Evolutionary conservation across 1,140 invertebrate species (phyloP).

Genomic region (Temnothorax nylanderi): DNA sequence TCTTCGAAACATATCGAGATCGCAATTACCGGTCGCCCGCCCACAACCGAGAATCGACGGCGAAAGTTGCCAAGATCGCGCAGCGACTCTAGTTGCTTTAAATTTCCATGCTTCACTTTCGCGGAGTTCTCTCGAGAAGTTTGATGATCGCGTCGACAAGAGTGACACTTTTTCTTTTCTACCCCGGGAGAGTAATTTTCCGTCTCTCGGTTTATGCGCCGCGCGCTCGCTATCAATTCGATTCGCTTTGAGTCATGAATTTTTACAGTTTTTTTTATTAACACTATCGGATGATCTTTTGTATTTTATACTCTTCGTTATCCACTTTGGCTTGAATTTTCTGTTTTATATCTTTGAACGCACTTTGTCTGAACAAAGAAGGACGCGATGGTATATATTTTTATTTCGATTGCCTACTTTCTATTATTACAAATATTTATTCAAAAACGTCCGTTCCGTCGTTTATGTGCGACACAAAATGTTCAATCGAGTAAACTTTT

Average conservation of each 20-base stretch:
- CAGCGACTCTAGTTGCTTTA: slow-evolving; percentile 25
- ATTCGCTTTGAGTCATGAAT: slow-evolving; percentile 39
- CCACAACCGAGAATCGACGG: slow-evolving; percentile 38
- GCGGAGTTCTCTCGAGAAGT: slow-evolving; percentile 31
- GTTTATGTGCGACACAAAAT: background rate
- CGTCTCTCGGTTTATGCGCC: background rate
- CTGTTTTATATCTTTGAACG: background rate
- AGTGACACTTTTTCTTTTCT: slow-evolving; percentile 27
- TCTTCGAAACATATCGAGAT: slow-evolving; percentile 57
- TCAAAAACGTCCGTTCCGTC: background rate
- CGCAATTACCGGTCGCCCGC: slow-evolving; percentile 42
- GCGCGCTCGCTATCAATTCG: background rate
- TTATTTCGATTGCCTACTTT: background rate
- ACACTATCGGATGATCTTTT: background rate
- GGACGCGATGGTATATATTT: background rate
- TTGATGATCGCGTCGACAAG: slow-evolving; percentile 46
- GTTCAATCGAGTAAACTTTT: background rate
- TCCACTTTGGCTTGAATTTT: background rate
- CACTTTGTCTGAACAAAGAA: background rate
- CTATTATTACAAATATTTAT: background rate
- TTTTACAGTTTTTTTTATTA: slow-evolving; percentile 37
- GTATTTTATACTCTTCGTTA: background rate
- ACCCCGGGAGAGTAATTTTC: slow-evolving; percentile 22
- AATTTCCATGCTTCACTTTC: slow-evolving; percentile 39
- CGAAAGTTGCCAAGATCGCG: slow-evolving; percentile 51